Evolutionary conservation across 2,113 vertebrate genomes (phyloP).

Genomic region (Aldabrachelys gigantea): DNA sequence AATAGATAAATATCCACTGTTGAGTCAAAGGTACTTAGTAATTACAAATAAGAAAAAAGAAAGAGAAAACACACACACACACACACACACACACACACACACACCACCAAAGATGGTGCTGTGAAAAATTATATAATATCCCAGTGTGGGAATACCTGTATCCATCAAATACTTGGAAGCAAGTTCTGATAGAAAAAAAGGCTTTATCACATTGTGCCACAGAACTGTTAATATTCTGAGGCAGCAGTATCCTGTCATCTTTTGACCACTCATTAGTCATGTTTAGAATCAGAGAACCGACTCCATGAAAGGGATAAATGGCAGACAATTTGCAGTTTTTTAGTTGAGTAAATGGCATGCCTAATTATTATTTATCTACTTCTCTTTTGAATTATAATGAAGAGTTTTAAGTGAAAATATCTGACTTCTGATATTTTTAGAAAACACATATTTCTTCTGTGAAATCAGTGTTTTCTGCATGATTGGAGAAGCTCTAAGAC

Average conservation of each 20-base stretch:
- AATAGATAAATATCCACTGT: not conserved
- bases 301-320: not conserved
- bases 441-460: slow-evolving; percentile 32
- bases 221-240: not conserved
- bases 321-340: slow-evolving; percentile 11
- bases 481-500: slow-evolving; percentile 62
- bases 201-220: not conserved
- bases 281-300: not conserved
- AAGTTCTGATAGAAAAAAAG: not conserved
- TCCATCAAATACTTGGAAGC: not conserved
- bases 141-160: not conserved
- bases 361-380: slow-evolving; percentile 66
- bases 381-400: slow-evolving; percentile 58
- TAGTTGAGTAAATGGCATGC: slow-evolving; percentile 47
- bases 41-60: not conserved
- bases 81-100: not conserved
- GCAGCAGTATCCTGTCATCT: not conserved
- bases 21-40: not conserved
- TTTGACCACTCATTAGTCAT: slow-evolving; percentile 31
- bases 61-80: not conserved
- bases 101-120: not conserved
- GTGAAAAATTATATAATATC: not conserved
- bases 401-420: slow-evolving; percentile 8
- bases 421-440: slow-evolving; percentile 61
- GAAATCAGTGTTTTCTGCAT: slow-evolving; percentile 50